phyloP scores from a whole-genome alignment of 2,888 invertebrate species.

The Schrankia costaestrigalis region DNA sequence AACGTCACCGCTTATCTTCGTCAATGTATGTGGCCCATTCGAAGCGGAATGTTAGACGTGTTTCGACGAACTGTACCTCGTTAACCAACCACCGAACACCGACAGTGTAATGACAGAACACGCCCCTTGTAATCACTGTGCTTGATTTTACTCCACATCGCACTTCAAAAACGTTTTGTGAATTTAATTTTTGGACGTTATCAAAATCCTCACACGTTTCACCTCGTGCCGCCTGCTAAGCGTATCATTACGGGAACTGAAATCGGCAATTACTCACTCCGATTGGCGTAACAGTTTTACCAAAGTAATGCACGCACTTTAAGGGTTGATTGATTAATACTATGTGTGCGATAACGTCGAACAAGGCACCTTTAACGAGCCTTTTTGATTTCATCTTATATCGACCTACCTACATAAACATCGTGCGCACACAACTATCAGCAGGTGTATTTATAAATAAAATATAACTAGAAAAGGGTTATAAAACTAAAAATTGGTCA shows the following conservation, averaged over 20 bases:
- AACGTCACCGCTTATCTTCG: slow-evolving; percentile 3
- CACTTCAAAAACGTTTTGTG: slow-evolving; percentile 65
- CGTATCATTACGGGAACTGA: slow-evolving; percentile 63
- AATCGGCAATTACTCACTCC: slow-evolving; percentile 61
- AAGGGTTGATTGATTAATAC: slow-evolving; percentile 52
- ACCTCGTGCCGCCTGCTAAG: slow-evolving; percentile 51
- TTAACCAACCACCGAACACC: slow-evolving; percentile 44
- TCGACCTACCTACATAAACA: too few species aligned
- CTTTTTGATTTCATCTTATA: slow-evolving; percentile 22
- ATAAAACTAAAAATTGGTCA: too few species aligned
- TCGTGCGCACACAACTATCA: too few species aligned
- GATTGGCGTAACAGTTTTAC: slow-evolving; percentile 50
- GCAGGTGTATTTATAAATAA: too few species aligned
- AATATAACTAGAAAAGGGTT: too few species aligned
- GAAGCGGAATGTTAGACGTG: slow-evolving; percentile 36
- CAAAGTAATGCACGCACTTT: slow-evolving; percentile 44
- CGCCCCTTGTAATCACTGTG: slow-evolving; percentile 64
- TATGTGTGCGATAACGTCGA: slow-evolving; percentile 39
- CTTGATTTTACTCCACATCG: slow-evolving; percentile 70
- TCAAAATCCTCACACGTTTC: slow-evolving; percentile 62
- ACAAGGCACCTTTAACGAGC: slow-evolving; percentile 34
- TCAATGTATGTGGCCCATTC: slow-evolving; percentile 7
- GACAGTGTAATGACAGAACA: slow-evolving; percentile 68
- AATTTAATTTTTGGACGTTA: slow-evolving; percentile 63
- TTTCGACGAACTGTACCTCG: slow-evolving; percentile 40